phyloP scores from a whole-genome alignment of 1,140 invertebrate species.

The Brachionus paranguensis region DNA sequence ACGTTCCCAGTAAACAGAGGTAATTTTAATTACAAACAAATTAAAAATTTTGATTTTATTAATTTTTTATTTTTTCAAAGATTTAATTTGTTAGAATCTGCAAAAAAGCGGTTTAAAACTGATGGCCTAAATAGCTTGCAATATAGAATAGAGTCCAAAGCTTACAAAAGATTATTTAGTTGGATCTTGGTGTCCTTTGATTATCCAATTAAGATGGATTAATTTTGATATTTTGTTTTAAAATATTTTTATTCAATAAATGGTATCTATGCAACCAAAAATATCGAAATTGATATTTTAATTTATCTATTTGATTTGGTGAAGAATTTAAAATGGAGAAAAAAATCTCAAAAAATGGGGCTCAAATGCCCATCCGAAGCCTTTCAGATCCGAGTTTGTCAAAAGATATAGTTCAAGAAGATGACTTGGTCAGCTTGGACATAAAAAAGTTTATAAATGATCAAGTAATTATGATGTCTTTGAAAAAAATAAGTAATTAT shows the following conservation, averaged over 20 bases:
- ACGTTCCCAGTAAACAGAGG: conserved; percentile 18
- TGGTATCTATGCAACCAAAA: background rate
- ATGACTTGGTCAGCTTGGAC: background rate
- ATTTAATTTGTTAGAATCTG: conserved; percentile 7
- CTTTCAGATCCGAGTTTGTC: background rate
- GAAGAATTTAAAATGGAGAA: background rate
- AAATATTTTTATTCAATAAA: background rate
- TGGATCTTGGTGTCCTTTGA: conserved; percentile 24
- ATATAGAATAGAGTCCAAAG: conserved; percentile 20
- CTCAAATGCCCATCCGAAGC: background rate
- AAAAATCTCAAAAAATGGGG: background rate
- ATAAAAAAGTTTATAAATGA: conserved; percentile 26
- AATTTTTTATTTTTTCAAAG: background rate
- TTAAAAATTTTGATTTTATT: background rate
- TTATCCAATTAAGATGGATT: background rate
- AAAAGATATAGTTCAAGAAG: background rate
- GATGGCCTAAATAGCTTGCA: conserved; percentile 19
- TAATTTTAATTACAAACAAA: background rate
- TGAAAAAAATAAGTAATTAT: conserved; percentile 19
- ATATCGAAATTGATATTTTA: background rate
- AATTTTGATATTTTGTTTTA: background rate
- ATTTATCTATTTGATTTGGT: background rate
- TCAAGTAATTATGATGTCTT: background rate
- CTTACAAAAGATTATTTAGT: background rate
- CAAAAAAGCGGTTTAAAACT: background rate